phyloP scores from a whole-genome alignment of 1,140 invertebrate species.

The Bombus cullumanus region DNA sequence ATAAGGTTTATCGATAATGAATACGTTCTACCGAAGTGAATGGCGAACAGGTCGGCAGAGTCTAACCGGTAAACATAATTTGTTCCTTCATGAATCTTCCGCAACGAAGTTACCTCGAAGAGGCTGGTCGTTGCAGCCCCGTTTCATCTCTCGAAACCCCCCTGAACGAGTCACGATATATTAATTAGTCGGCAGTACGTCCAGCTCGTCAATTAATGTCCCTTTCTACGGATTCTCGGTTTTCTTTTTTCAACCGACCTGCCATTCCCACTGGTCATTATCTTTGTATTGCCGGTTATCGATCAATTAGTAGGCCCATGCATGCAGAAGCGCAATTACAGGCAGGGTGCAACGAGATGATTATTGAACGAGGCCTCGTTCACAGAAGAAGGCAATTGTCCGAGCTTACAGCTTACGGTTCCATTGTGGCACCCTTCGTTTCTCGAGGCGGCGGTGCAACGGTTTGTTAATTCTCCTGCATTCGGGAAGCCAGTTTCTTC shows the following conservation, averaged over 20 bases:
- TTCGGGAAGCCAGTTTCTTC: constrained; percentile 17
- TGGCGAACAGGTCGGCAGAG: neutral
- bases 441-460: constrained; percentile 17
- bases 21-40: too few species aligned
- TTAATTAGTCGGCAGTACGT: neutral
- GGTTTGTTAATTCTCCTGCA: constrained; percentile 31
- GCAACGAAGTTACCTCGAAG: neutral
- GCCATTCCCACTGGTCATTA: constrained; percentile 14
- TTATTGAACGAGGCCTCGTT: constrained; percentile 44
- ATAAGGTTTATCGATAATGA: neutral
- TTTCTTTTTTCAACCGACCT: neutral
- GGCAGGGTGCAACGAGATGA: constrained; percentile 60
- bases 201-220: constrained; percentile 17
- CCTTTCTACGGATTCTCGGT: constrained; percentile 18
- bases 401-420: constrained; percentile 10
- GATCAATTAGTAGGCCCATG: constrained; percentile 63
- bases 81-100: neutral
- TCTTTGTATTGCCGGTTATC: constrained; percentile 41
- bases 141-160: too few species aligned
- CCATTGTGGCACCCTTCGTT: constrained; percentile 56
- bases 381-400: constrained; percentile 49
- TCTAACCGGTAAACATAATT: neutral
- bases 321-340: constrained; percentile 69
- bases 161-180: neutral
- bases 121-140: neutral